These are phyloP conservation scores for Echinarachnius parma DNA, from an alignment of 53 echinoderm and acorn worm species.

Conservation along the genomic window DNA sequence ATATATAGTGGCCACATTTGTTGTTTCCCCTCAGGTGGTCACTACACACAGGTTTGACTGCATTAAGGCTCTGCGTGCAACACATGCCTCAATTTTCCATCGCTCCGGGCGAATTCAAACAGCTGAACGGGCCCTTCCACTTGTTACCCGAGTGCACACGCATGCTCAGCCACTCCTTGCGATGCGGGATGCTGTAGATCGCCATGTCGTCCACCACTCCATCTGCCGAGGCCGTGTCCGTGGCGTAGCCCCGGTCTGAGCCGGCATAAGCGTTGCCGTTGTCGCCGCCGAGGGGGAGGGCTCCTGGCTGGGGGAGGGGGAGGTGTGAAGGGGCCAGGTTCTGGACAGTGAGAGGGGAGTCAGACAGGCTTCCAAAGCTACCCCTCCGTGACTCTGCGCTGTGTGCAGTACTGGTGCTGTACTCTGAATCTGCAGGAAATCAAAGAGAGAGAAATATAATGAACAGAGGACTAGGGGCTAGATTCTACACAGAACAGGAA, in stretches of 20 bases:
- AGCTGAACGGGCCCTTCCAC: constrained; percentile 83
- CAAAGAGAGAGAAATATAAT: not conserved
- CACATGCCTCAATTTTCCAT: constrained; percentile 44
- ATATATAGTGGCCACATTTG: no score
- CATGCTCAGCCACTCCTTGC: constrained; percentile 90
- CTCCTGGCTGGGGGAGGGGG: constrained; percentile 20
- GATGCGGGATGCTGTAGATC: constrained; percentile 64
- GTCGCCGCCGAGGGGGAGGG: constrained; percentile 31
- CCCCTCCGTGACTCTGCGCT: constrained; percentile 73
- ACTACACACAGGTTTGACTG: no score
- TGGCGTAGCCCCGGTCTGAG: constrained; percentile 58
- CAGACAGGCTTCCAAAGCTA: constrained; percentile 66
- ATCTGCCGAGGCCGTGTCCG: constrained; percentile 36
- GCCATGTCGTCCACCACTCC: constrained; percentile 49
- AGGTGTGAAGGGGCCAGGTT: constrained; percentile 18
- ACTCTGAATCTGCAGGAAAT: constrained; percentile 75
- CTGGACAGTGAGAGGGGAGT: constrained; percentile 42
- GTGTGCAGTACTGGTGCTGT: constrained; percentile 81
- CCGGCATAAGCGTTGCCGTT: constrained; percentile 31
- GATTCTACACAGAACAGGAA: no score
- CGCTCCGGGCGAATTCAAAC: constrained; percentile 64
- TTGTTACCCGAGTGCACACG: constrained; percentile 80
- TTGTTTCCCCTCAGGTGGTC: no score
- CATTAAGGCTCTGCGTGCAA: no score
- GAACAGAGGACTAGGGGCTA: no score